Base-by-base conservation (phyloP, 2,797 vertebrate species). In the Sorex maritimensis region DNA sequence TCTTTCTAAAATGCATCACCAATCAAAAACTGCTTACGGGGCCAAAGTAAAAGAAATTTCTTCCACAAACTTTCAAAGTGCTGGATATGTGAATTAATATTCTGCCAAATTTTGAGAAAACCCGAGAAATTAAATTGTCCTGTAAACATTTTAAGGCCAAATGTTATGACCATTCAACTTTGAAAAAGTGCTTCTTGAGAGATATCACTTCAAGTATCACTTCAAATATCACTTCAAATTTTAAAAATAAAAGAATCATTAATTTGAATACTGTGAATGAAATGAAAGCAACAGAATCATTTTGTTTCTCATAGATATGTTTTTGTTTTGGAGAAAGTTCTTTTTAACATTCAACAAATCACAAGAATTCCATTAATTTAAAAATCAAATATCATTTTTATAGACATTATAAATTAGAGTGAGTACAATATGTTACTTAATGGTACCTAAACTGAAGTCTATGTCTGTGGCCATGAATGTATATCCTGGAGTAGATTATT, bases 21-120 rank as follows among this genome's bases (percentile, higher is more conserved):
- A 82, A 88, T 93, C 28, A 87, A 91, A 84, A 67, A 74, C 21
- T 88, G 24, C n/a, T 85, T 65, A 61, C 8, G 19, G 93, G 19
- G 13, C 30, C 61, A 94, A 73, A 72, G 14, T 38, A 26, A 86
- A 87, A 95, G 17, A 61, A 75, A 68, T 44, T 86, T 1, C 6
- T 89, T 55, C 5, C 58, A 86, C 49, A 69, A 8, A 69, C 7
- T 52, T 38, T 55, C 6, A 91, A 77, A 81, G 65, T 81, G 9
- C 52, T 78, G 6, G 38, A 12, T 91, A 52, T 58, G 75, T 10
- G 67, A 91, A 65, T 81, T 68, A 87, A 81, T 46, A 93, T 52
- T 88, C 17, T 84, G 8, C 2, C 86, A 7, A 24, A 81, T 81
- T 94, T 83, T 30, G 88, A 92, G 15, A 15, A 81, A 91, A 65